These are phyloP conservation scores for Orthosia gothica DNA, from an alignment of 2,888 invertebrate genomes.

Conservation along the genomic window DNA sequence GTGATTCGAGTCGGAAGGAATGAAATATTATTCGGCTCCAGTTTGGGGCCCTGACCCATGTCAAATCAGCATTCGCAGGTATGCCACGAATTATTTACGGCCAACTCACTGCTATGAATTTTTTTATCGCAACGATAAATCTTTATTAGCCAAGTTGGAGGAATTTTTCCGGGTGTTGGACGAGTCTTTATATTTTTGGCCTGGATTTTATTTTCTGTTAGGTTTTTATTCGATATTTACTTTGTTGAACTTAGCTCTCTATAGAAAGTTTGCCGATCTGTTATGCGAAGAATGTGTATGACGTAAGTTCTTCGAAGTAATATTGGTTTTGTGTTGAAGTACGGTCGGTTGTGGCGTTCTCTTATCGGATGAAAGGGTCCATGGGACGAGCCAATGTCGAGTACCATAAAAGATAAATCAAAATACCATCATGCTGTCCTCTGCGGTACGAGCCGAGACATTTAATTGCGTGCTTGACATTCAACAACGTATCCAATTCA, in stretches of 20 bases:
- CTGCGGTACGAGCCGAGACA: constrained; percentile 38
- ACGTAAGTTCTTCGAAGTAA: constrained; percentile 45
- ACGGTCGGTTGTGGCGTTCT: constrained; percentile 56
- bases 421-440: constrained; percentile 50
- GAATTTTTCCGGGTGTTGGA: constrained; percentile 74
- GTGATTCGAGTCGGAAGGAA: constrained; percentile 85
- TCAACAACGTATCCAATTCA: constrained; percentile 44
- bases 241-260: constrained; percentile 35
- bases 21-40: constrained; percentile 87
- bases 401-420: constrained; percentile 48
- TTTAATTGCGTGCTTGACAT: constrained; percentile 53
- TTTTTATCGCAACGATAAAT: constrained; percentile 89
- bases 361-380: constrained; percentile 57
- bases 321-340: constrained; percentile 64
- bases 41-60: constrained; percentile 86
- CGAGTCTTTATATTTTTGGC: constrained; percentile 62
- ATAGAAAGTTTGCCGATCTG: constrained; percentile 24
- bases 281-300: constrained; percentile 49
- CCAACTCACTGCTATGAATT: constrained; percentile 86
- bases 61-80: constrained; percentile 91
- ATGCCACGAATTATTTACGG: constrained; percentile 89
- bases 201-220: constrained; percentile 55
- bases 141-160: constrained; percentile 86
- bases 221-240: constrained; percentile 55
- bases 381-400: constrained; percentile 49